Conservation (phyloP, 2,113 vertebrate species). For the Platycercus adscitus region DNA sequence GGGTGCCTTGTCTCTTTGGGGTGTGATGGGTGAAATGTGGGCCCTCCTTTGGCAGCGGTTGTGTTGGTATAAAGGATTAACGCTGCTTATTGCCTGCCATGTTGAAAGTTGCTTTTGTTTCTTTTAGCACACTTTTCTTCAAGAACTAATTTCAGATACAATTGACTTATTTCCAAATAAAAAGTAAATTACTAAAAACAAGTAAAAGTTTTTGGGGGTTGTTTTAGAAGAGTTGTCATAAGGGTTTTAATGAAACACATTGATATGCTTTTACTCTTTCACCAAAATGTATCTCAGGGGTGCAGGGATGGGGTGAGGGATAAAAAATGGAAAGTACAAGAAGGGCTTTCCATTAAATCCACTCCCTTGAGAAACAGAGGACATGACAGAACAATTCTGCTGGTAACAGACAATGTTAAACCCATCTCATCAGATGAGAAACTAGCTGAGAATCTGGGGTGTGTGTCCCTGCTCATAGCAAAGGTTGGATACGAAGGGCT, state of each 20-base stretch:
- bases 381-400: not conserved
- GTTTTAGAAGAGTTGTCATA: not conserved
- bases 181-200: not conserved
- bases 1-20: not conserved
- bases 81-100: fast-evolving
- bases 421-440: not conserved
- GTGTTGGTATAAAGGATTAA: not conserved
- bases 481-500: not conserved
- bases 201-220: not conserved
- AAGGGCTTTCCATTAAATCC: not conserved
- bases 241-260: not conserved
- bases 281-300: not conserved
- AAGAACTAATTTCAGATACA: not conserved
- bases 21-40: not conserved
- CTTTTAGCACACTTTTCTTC: not conserved
- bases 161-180: not conserved
- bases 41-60: not conserved
- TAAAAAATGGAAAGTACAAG: not conserved
- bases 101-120: not conserved
- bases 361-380: not conserved
- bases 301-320: not conserved
- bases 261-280: not conserved
- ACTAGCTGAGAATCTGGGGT: not conserved
- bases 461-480: not conserved
- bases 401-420: not conserved